phyloP scores from a whole-genome alignment of 2,113 vertebrate genomes.

The Elanus axillaris region DNA sequence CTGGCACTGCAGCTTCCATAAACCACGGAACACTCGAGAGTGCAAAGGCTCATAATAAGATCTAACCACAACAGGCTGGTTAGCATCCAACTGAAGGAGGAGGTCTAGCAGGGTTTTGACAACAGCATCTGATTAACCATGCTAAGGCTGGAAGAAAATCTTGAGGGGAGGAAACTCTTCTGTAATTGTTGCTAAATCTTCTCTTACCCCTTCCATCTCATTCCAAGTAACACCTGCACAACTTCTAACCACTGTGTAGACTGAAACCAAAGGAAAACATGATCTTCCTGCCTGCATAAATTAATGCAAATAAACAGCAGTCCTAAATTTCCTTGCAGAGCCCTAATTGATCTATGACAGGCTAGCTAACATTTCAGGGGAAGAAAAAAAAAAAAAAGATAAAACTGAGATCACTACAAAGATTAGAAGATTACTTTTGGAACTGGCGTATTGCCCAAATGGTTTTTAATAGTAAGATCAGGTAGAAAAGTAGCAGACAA shows the following conservation, averaged over 20 bases:
- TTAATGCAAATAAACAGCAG: not conserved
- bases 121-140: slow-evolving; percentile 16
- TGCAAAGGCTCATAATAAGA: slow-evolving; percentile 35
- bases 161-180: not conserved
- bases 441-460: not conserved
- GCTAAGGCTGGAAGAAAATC: not conserved
- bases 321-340: not conserved
- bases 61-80: slow-evolving; percentile 52
- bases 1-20: slow-evolving; percentile 6
- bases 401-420: not conserved
- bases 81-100: slow-evolving; percentile 26
- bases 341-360: not conserved
- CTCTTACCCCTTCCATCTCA: not conserved
- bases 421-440: not conserved
- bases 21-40: slow-evolving; percentile 1
- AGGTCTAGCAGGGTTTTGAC: slow-evolving; percentile 12
- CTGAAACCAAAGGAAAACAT: not conserved
- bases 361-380: not conserved
- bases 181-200: not conserved
- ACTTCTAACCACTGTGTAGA: not conserved
- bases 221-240: not conserved
- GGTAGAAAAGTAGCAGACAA: not conserved
- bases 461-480: not conserved
- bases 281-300: not conserved
- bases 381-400: accelerated